A percentile compares a stretch with the other conserved stretches of the same genome.
phyloP scores from a whole-genome alignment of 2,797 vertebrate genomes.

The Sebastes aleutianus region DNA sequence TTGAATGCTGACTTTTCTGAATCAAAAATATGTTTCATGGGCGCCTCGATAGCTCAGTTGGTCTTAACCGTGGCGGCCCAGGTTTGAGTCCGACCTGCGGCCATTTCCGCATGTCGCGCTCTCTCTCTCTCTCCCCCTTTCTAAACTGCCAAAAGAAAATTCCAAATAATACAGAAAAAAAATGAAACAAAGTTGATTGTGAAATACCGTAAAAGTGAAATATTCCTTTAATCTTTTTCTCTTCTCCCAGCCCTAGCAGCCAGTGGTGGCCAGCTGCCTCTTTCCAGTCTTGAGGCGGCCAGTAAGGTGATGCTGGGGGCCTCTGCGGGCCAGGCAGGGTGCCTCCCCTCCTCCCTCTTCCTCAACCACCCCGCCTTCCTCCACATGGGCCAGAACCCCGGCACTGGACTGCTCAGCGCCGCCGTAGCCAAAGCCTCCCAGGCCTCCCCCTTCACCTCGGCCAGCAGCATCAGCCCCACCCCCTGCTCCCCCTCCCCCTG shows the following conservation, averaged over 20 bases:
- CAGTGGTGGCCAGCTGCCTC: constrained; percentile 95
- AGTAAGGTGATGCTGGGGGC: constrained; percentile 88
- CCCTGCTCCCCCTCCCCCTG: constrained; percentile 86
- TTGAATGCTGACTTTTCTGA: too few species aligned
- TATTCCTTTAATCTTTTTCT: background rate
- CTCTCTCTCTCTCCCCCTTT: too few species aligned
- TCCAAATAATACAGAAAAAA: background rate
- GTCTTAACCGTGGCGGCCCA: too few species aligned
- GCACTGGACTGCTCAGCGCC: constrained; percentile 84
- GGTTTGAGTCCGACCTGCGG: too few species aligned
- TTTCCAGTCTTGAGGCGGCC: constrained; percentile 93
- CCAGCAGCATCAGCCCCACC: constrained; percentile 83
- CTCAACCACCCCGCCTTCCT: constrained; percentile 91
- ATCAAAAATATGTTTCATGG: background rate
- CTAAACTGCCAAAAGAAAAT: background rate
- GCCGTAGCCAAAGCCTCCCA: constrained; percentile 86
- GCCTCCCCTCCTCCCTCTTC: constrained; percentile 90
- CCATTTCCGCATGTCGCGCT: too few species aligned
- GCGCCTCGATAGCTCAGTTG: too few species aligned
- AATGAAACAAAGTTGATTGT: background rate
- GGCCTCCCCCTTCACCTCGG: constrained; percentile 81
- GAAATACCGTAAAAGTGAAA: background rate
- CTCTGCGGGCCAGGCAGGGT: constrained; percentile 81
- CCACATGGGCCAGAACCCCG: constrained; percentile 84
- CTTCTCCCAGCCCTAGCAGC: constrained; percentile 87